A percentile compares a stretch with the other conserved stretches of the same genome.
Evolutionary conservation across 2,888 invertebrate genomes (phyloP).

Genomic region (Phorcus lineatus): DNA sequence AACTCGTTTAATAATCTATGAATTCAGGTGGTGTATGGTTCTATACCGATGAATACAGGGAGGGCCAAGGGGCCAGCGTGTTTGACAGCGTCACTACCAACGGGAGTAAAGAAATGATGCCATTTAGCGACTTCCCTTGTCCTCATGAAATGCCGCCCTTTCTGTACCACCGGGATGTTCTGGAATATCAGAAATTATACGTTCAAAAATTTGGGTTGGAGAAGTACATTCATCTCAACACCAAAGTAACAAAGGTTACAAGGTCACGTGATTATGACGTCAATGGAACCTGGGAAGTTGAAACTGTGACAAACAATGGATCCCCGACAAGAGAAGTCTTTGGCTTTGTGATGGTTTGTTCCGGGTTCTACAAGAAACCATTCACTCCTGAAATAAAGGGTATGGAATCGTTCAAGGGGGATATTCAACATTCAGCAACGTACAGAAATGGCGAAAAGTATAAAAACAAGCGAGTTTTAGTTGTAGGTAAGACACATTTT

Average conservation of each 20-base stretch:
- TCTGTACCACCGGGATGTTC: neutral
- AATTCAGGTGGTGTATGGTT: no score
- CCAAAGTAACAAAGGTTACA: neutral
- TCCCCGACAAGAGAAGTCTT: neutral
- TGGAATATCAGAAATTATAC: neutral
- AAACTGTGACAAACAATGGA: neutral
- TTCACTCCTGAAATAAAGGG: neutral
- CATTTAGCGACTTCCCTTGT: neutral
- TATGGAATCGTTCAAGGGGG: neutral
- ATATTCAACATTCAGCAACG: neutral
- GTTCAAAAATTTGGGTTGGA: neutral
- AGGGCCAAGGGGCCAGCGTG: neutral
- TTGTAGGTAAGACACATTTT: neutral
- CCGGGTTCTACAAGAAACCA: constrained; percentile 16
- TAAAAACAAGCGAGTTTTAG: neutral
- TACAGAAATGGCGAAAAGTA: neutral
- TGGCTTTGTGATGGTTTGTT: constrained; percentile 4
- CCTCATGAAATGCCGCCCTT: neutral
- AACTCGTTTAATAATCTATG: no score
- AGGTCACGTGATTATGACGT: neutral
- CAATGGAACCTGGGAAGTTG: constrained; percentile 1
- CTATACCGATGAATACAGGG: no score
- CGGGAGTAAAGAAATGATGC: neutral
- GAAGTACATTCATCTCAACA: neutral
- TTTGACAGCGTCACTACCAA: neutral